A percentile compares a stretch with the other conserved stretches of the same genome.
Conservation (phyloP, 2,113 vertebrate genomes). For the Eolophus roseicapilla region DNA sequence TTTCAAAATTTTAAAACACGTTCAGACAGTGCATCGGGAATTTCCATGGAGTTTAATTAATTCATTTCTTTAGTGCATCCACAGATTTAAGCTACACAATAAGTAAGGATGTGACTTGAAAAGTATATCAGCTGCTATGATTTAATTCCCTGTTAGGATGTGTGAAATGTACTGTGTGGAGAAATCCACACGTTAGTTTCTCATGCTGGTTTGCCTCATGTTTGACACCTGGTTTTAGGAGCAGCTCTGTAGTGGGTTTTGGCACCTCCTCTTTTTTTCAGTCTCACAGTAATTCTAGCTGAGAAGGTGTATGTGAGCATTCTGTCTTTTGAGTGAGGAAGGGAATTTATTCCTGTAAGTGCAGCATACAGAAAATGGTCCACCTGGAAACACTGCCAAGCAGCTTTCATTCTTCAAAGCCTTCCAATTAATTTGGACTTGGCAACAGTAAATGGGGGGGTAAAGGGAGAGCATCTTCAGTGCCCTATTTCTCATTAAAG, state of each 20-base stretch:
- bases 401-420: not conserved
- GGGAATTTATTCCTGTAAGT: not conserved
- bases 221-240: not conserved
- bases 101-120: not conserved
- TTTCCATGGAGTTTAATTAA: not conserved
- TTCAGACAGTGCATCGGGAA: not conserved
- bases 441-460: not conserved
- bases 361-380: not conserved
- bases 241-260: not conserved
- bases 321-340: not conserved
- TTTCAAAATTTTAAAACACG: not conserved
- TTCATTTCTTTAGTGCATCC: not conserved
- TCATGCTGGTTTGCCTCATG: not conserved
- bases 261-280: not conserved
- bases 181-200: not conserved
- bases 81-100: not conserved
- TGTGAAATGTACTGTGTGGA: not conserved
- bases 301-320: not conserved
- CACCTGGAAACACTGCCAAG: not conserved
- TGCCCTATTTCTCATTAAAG: not conserved
- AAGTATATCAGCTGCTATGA: not conserved
- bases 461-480: not conserved
- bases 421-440: not conserved
- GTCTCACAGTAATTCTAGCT: not conserved
- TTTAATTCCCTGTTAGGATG: not conserved